Base-by-base conservation (phyloP, 2,113 vertebrate species). In the Ia io region DNA sequence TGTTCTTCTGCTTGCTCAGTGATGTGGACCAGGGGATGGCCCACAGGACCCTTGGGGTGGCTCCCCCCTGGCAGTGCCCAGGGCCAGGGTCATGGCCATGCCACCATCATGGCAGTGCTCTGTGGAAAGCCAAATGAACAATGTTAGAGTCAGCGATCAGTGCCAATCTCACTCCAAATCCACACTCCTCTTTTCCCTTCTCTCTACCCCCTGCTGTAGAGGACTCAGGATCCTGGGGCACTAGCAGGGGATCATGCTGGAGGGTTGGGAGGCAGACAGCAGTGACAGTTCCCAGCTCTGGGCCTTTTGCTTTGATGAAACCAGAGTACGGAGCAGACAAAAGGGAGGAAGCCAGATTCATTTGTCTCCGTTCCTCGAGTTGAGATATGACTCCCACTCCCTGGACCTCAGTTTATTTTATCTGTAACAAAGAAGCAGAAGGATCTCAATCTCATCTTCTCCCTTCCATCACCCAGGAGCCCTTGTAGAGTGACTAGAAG, bases 121-220 rank as follows among this genome's bases (percentile, higher is more conserved):
- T 93, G 40, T 93, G 59, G 67, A 95, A 97, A 93, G 59, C 12
- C 71, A 93, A 83, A 90, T 49, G 87, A 87, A 12, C 76, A 80
- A 32, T 71, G 32, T 95, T 32, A 95, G 67, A 90, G 49, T 49
- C 17, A 88, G 61, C 80, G 11, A 16, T 56, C 47, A 73, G 2
- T 78, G 69, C 14, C n/a, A 35, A 2, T 61, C 35, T 93, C 65
- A 79, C 18, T 51, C n/a, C 10, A 61, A 32, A 28, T 67, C 32
- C 65, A 3, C 56, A 65, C n/a, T 11, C 56, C 16, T n/a, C 37
- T 73, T 3, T 17, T 14, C 13, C 47, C 12, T 80, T 37, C 28
- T 22, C 4, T 14, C 16, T 11, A 56, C 6, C 6, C 42, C 13
- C n/a, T 56, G 10, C 23, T 51, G 6, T 42, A 59, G 40, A 32